phyloP scores from a whole-genome alignment of 2,888 invertebrate genomes.

The Nyleta sp. region DNA sequence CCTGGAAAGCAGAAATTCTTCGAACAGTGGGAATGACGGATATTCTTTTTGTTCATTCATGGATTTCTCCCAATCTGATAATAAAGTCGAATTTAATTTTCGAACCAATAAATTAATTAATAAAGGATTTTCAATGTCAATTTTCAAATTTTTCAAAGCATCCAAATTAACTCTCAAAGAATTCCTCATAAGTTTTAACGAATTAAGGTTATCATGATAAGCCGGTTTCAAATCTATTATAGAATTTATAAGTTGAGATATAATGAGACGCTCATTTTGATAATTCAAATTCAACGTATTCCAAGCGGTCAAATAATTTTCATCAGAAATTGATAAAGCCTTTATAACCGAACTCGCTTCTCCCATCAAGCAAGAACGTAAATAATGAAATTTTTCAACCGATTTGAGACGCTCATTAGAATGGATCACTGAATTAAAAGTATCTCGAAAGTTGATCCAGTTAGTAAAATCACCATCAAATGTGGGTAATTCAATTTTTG shows the following conservation, averaged over 20 bases:
- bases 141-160: neutral
- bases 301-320: constrained; percentile 8
- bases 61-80: neutral
- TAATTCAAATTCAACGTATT: neutral
- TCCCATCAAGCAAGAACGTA: neutral
- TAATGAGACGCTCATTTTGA: too few species aligned
- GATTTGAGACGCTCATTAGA: neutral
- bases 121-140: constrained; percentile 2
- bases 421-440: too few species aligned
- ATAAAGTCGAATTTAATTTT: neutral
- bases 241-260: too few species aligned
- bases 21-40: neutral
- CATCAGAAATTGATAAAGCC: constrained; percentile 7
- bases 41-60: neutral
- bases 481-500: too few species aligned
- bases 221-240: neutral
- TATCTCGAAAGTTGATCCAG: too few species aligned
- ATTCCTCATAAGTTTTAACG: neutral
- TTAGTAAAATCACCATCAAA: neutral
- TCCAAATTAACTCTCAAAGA: neutral
- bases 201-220: constrained; percentile 1
- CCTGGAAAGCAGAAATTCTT: neutral
- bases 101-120: neutral
- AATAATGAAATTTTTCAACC: constrained; percentile 39
- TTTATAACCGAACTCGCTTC: constrained; percentile 12